Percentiles rank a stretch among this genome's conserved stretches.
These are phyloP conservation scores for Pipistrellus nathusii DNA, from an alignment of 2,797 vertebrate genomes.

Conservation along the genomic window DNA sequence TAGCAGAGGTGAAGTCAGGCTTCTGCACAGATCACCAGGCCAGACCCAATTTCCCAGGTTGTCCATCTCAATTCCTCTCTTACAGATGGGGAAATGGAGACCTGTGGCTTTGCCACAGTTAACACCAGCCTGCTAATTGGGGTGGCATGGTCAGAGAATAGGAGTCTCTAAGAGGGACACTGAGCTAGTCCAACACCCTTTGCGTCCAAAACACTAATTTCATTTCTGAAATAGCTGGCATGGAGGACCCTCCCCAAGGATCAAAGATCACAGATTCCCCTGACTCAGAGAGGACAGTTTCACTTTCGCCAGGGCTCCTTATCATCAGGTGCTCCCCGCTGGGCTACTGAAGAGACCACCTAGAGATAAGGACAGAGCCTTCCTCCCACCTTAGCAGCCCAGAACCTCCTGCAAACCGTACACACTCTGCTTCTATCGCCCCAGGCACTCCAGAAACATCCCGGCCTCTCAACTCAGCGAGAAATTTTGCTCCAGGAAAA, in stretches of 20 bases:
- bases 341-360: background rate
- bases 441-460: background rate
- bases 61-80: background rate
- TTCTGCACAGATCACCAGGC: background rate
- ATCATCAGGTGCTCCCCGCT: background rate
- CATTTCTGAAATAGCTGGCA: background rate
- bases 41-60: background rate
- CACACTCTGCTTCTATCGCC: background rate
- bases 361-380: background rate
- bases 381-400: background rate
- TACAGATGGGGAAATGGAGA: background rate
- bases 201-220: background rate
- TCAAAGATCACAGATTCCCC: background rate
- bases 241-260: background rate
- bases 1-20: rapidly evolving
- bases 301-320: conserved; percentile 10
- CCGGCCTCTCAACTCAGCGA: background rate
- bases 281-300: background rate
- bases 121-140: background rate
- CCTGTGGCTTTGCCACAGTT: background rate
- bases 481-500: conserved; percentile 34
- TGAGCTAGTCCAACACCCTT: background rate
- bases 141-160: background rate
- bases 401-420: background rate
- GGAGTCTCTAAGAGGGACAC: background rate